These are phyloP conservation scores for Drosophila demipolita DNA, from an alignment of 2,888 invertebrate species.

Conservation along the genomic window DNA sequence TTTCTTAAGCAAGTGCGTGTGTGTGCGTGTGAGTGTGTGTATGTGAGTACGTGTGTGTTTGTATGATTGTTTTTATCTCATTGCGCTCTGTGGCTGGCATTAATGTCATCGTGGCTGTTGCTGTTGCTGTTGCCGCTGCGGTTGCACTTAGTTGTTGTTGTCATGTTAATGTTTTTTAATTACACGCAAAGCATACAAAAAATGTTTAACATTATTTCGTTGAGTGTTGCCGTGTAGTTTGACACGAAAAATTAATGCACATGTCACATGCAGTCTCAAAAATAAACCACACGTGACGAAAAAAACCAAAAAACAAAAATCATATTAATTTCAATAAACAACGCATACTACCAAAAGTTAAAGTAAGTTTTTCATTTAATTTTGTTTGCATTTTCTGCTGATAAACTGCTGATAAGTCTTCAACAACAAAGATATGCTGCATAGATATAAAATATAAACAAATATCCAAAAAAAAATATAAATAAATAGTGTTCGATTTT, in stretches of 20 bases:
- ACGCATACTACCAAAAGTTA: constrained; percentile 4
- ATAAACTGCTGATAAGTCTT: constrained; percentile 25
- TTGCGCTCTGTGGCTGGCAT: constrained; percentile 68
- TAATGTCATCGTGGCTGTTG: constrained; percentile 66
- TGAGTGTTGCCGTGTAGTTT: constrained; percentile 75
- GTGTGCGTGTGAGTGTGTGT: constrained; percentile 18
- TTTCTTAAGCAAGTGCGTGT: constrained; percentile 19
- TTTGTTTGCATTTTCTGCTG: constrained; percentile 29
- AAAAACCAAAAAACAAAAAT: constrained; percentile 1
- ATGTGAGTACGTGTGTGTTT: constrained; percentile 26
- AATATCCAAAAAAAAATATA: neutral
- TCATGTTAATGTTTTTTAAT: constrained; percentile 73
- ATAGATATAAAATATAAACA: neutral
- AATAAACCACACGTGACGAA: constrained; percentile 19
- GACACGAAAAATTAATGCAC: constrained; percentile 70
- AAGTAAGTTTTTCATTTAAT: constrained; percentile 33
- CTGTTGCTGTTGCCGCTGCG: constrained; percentile 11
- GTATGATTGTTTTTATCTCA: constrained; percentile 36
- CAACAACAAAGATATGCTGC: neutral
- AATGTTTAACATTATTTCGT: constrained; percentile 41
- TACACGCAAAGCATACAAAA: constrained; percentile 64
- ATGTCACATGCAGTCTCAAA: constrained; percentile 25
- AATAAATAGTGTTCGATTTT: neutral
- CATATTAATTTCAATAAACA: neutral
- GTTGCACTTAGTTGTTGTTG: constrained; percentile 29